Evolutionary conservation across 2,888 invertebrate genomes (phyloP).

Genomic region (Apocheima hispidaria): DNA sequence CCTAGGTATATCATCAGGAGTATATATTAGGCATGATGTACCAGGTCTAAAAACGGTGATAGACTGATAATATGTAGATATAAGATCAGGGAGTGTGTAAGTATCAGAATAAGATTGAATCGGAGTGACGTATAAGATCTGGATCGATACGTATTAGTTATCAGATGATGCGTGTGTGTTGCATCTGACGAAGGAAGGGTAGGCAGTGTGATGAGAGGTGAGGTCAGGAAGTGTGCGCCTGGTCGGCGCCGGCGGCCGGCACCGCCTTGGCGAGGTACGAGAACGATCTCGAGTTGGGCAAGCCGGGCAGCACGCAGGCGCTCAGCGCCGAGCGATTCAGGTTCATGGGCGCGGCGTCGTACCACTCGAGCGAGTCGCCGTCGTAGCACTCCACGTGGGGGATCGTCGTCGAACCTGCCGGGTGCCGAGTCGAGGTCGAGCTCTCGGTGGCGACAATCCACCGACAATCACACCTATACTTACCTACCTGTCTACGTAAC

Average conservation of each 20-base stretch:
- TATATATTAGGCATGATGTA: not conserved
- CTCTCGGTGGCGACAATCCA: too few species aligned
- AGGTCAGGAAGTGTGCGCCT: conserved; percentile 67
- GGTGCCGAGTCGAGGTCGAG: too few species aligned
- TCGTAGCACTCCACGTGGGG: conserved; percentile 93
- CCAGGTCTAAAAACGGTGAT: too few species aligned
- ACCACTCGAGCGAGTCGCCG: conserved; percentile 88
- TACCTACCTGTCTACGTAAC: too few species aligned
- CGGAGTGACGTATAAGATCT: too few species aligned
- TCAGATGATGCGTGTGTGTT: not conserved
- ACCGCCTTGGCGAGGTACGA: conserved; percentile 84
- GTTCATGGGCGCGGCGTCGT: conserved; percentile 91
- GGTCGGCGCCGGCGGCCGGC: conserved; percentile 80
- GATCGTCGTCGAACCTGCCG: conserved; percentile 88
- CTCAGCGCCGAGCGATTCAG: conserved; percentile 92
- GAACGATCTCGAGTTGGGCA: conserved; percentile 89
- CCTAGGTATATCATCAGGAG: too few species aligned
- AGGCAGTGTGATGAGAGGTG: not conserved
- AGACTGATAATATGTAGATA: too few species aligned
- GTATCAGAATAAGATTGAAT: too few species aligned
- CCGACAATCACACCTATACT: too few species aligned
- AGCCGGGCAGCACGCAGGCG: conserved; percentile 91
- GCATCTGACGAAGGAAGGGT: not conserved
- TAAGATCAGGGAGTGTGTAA: too few species aligned
- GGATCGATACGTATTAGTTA: too few species aligned